phyloP scores from a whole-genome alignment of 2,888 invertebrate species.

The Pedicia rivosa region DNA sequence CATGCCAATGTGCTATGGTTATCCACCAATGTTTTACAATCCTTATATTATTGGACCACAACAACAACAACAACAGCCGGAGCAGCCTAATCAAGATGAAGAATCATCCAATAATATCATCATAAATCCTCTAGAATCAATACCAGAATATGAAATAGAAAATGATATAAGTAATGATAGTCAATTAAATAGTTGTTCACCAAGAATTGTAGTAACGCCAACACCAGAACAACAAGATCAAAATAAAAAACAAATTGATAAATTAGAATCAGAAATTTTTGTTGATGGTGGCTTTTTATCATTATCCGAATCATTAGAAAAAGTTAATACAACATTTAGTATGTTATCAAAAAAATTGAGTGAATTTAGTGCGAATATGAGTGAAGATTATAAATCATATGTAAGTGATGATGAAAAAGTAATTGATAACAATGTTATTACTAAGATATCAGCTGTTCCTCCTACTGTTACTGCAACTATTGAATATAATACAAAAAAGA shows the following conservation, averaged over 20 bases:
- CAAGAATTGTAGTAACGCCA: slow-evolving; percentile 26
- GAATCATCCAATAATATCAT: background rate
- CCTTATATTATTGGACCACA: background rate
- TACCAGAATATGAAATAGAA: background rate
- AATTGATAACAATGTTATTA: slow-evolving; percentile 12
- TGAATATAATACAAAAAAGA: background rate
- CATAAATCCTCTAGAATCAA: background rate
- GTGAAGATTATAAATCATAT: slow-evolving; percentile 19
- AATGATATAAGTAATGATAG: background rate
- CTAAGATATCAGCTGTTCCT: slow-evolving; percentile 10
- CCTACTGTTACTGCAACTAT: background rate
- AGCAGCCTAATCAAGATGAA: background rate
- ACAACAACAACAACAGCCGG: background rate
- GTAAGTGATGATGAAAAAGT: slow-evolving; percentile 20
- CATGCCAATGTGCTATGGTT: slow-evolving; percentile 7
- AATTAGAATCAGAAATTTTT: slow-evolving; percentile 1
- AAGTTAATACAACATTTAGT: slow-evolving; percentile 18
- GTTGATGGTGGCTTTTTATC: slow-evolving; percentile 8
- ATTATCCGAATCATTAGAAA: slow-evolving; percentile 1
- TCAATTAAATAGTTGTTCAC: slow-evolving; percentile 12
- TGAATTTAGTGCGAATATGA: slow-evolving; percentile 20
- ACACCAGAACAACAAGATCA: slow-evolving; percentile 21
- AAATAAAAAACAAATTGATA: background rate
- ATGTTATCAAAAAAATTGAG: slow-evolving; percentile 21
- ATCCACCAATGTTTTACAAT: slow-evolving; percentile 6